Conservation (phyloP, 2,113 vertebrate species). For the human (Homo sapiens) region DNA sequence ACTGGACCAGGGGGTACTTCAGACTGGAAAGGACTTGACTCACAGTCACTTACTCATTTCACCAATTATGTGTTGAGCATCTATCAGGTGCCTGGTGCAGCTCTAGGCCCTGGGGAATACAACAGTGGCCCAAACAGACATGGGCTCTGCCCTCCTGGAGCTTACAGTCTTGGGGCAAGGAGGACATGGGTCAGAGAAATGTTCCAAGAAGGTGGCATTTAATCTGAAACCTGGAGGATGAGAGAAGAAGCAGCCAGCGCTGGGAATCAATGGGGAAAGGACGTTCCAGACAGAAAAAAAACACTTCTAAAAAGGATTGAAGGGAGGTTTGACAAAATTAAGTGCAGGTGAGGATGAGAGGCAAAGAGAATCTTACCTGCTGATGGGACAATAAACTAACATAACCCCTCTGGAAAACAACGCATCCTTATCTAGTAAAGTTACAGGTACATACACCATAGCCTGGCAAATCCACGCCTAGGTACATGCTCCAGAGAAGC, state of each 20-base stretch:
- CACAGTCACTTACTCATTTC: not conserved
- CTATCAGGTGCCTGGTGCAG: too few species aligned
- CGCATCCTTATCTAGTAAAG: not conserved
- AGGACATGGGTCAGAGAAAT: not conserved
- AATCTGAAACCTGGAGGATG: not conserved
- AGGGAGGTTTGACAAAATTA: not conserved
- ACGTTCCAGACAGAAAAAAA: not conserved
- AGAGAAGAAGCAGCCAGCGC: not conserved
- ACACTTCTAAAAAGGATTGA: not conserved
- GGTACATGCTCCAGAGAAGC: not conserved
- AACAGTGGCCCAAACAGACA: not conserved
- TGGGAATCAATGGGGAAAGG: not conserved
- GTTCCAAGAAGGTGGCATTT: not conserved
- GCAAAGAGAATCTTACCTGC: not conserved
- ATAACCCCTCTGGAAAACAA: not conserved
- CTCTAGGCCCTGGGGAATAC: not conserved
- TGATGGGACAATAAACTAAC: not conserved
- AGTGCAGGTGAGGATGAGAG: not conserved
- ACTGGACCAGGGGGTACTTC: not conserved
- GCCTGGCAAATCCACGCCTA: not conserved
- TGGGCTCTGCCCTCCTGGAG: not conserved
- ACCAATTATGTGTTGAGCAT: not conserved
- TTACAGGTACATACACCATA: rapidly evolving
- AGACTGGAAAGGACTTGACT: not conserved
- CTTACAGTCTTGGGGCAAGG: not conserved